Base-by-base conservation (phyloP, 2,797 vertebrate species). In the Scyliorhinus canicula region DNA sequence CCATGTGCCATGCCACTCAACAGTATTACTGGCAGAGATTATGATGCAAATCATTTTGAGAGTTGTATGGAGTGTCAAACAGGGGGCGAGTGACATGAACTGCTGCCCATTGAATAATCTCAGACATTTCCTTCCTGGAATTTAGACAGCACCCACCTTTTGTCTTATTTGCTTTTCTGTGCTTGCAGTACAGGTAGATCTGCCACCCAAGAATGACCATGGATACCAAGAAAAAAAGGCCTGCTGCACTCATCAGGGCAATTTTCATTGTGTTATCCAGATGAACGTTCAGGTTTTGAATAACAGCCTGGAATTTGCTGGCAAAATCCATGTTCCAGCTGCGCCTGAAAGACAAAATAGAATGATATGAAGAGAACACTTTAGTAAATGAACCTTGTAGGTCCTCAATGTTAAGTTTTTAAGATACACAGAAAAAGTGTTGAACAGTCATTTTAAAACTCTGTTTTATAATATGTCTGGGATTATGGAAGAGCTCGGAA, bases 121-220 rank as follows among this genome's bases (percentile, higher is more conserved):
- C 11, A 65, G 40, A 91, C 24, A 5, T 55, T 35, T 86, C 2
- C 2, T 40, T 40, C 65, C 24, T 21, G 65, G 60, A 91, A 24
- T 44, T 65, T 44, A 91, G 8, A 2, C n/a, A 35, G 55, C 8
- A 47, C 95, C 95, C 57, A 93, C 95, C 95, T 95, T 95, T 95
- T 90, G 86, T 93, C 95, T 35, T 95, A 40, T 60, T 19, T 67
- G n/a, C 47, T 40, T 94, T 90, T 50, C 44, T 95, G 44, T 88
- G 60, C 85, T 95, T 96, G 95, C 96, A 97, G 96, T 96, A 98
- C 95, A 95, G 96, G 95, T 95, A 96, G 63, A 96, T 90, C 95
- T 98, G 98, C 97, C 98, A 98, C 52, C 95, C 95, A 95, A 98
- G 95, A 95, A 98, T 96, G 31, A 96, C 95, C 90, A 98, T 47